Conservation (phyloP, 2,888 invertebrate genomes). For the Fabriciana adippe region DNA sequence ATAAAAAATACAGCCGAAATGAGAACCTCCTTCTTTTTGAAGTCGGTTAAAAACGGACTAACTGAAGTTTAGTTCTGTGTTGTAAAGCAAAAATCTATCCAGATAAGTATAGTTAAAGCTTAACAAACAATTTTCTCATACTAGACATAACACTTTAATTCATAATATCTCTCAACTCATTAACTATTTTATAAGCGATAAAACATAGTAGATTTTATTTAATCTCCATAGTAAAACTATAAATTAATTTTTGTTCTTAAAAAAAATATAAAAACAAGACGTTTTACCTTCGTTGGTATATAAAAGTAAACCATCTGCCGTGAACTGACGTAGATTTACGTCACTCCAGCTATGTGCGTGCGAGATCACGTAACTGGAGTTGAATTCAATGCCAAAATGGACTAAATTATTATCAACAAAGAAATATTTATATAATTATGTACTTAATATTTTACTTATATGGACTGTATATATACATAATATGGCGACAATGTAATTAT, state of each 20-base stretch:
- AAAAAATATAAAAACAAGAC: slow-evolving; percentile 12
- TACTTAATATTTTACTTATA: background rate
- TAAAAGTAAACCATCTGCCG: slow-evolving; percentile 22
- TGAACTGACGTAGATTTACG: slow-evolving; percentile 22
- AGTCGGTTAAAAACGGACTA: no score
- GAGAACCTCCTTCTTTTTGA: no score
- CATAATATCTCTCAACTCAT: no score
- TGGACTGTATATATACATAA: background rate
- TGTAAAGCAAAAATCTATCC: no score
- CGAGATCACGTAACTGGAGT: slow-evolving; percentile 11
- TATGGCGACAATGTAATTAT: no score
- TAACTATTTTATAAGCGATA: no score
- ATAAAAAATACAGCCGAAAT: no score
- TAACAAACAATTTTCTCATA: no score
- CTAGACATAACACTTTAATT: no score
- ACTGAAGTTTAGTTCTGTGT: no score
- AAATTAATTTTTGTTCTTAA: slow-evolving; percentile 4
- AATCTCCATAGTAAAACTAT: background rate
- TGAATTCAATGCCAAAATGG: slow-evolving; percentile 12
- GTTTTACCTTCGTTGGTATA: slow-evolving; percentile 9
- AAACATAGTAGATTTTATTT: background rate
- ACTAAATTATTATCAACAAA: slow-evolving; percentile 12
- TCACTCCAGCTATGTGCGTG: slow-evolving; percentile 18
- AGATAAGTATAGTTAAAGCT: no score
- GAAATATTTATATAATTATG: background rate